Base-by-base conservation (phyloP, 1,140 invertebrate species). In the Homalodisca vitripennis region DNA sequence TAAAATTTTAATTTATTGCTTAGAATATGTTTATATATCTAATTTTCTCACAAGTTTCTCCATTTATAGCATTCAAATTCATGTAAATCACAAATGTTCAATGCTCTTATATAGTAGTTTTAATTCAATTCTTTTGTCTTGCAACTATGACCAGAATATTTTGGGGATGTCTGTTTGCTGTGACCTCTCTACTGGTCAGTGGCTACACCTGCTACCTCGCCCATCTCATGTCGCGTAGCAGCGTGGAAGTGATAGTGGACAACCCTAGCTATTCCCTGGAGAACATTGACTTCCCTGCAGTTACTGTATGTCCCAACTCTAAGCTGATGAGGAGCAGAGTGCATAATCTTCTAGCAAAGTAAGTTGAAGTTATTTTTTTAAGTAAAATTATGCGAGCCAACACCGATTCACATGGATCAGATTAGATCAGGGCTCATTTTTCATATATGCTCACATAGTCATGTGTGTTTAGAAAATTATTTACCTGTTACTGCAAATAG, bases 251-350 rank as follows among this genome's bases (percentile, higher is more conserved):
- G 55, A 60, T 60, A 27, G 65, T 73, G 1, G 72, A 73, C 34
- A 66, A 73, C 22, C 72, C 72, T 13, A 70, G 51, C 27, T 73
- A 72, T 64, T 66, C 70, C 10, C 53, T 73, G 27, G 30, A 26
- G 3, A 72, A 72, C 24, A 62, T 71, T 13, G 72, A 73, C 65
- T 77, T 77, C 66, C 76, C 76, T 3, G 74, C 74, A 2, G 60
- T 77, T 24, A 77, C 76, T 3, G 68, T 77, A 17, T 77, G 76
- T 51, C 71, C 72, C 13, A 69, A 71, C 57, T 74, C 73, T 62
- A 76, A 75, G 46, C 74, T 76, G n/a, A 64, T 72, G 51, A 72
- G 70, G 30, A 31, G 41, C 22, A 68, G 17, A 41, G 51, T 68
- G 32, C 14, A 20, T 27, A n/a, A 30, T 20, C 24, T 62, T 32